These are phyloP conservation scores for Drosophila mayri DNA, from an alignment of 1,140 invertebrate genomes.

Conservation along the genomic window DNA sequence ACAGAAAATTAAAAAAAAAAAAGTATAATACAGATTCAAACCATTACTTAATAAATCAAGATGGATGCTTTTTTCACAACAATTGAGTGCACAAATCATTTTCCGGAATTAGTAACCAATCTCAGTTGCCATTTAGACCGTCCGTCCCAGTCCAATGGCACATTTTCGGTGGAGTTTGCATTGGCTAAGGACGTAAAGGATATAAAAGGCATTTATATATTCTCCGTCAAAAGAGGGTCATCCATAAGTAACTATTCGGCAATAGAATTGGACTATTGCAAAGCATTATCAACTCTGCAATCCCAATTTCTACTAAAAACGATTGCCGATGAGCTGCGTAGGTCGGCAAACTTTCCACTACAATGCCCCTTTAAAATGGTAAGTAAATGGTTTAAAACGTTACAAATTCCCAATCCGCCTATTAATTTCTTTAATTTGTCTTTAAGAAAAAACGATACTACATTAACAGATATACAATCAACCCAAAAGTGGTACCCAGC, in stretches of 20 bases:
- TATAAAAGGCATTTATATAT: conserved; percentile 8
- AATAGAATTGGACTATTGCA: conserved; percentile 33
- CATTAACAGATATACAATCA: conserved; percentile 21
- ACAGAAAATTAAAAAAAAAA: neutral
- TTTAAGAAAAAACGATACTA: conserved; percentile 29
- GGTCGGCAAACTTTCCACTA: conserved; percentile 31
- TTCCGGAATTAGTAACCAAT: conserved; percentile 14
- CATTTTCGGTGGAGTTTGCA: conserved; percentile 17
- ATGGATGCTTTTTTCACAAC: conserved; percentile 21
- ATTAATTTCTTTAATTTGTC: neutral
- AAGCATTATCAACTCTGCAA: conserved; percentile 11
- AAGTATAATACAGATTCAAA: neutral
- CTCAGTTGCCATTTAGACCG: conserved; percentile 15
- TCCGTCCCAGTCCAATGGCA: neutral
- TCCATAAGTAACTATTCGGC: conserved; percentile 24
- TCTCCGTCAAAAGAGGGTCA: conserved; percentile 11
- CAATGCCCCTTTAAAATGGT: conserved; percentile 51
- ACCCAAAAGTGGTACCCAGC: conserved; percentile 30
- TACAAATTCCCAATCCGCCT: neutral
- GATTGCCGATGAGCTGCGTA: conserved; percentile 22
- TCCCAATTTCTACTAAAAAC: conserved; percentile 20
- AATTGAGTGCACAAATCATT: conserved; percentile 18
- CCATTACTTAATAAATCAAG: neutral
- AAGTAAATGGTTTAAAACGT: neutral
- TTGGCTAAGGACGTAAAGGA: conserved; percentile 14